Evolutionary conservation across 2,113 vertebrate species (phyloP).

Genomic region (Promerops cafer): DNA sequence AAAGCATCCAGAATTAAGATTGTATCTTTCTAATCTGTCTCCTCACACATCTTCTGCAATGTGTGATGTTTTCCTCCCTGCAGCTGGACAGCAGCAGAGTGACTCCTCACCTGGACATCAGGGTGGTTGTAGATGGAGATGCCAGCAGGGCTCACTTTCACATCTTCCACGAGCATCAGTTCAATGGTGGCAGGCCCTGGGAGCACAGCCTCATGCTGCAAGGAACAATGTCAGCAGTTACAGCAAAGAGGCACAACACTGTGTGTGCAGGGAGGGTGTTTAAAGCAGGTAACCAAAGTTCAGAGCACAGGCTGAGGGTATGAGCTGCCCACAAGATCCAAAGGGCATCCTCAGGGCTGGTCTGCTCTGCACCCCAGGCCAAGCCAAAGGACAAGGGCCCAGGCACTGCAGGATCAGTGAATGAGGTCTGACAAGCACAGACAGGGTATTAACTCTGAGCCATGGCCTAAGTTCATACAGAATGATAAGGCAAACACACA

Average conservation of each 20-base stretch:
- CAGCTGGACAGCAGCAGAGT: neutral
- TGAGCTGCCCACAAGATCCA: neutral
- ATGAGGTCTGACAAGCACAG: neutral
- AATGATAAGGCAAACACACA: neutral
- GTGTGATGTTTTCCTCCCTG: neutral
- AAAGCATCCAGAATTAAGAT: neutral
- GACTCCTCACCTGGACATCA: conserved; percentile 74
- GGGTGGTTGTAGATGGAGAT: conserved; percentile 92
- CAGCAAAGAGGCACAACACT: neutral
- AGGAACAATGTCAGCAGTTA: neutral
- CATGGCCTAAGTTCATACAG: neutral
- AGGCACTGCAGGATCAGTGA: neutral
- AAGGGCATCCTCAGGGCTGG: neutral
- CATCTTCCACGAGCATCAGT: conserved; percentile 91
- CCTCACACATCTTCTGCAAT: neutral
- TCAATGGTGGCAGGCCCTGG: conserved; percentile 84
- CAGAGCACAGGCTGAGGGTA: neutral
- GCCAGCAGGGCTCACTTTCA: conserved; percentile 77
- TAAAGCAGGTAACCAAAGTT: neutral
- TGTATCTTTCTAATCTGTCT: neutral
- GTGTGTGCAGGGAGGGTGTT: neutral
- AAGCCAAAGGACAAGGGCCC: neutral
- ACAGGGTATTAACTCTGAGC: neutral
- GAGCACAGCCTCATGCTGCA: conserved; percentile 75
- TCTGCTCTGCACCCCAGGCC: neutral